phyloP scores from a whole-genome alignment of 2,888 invertebrate genomes.

The Rhagonycha lutea region DNA sequence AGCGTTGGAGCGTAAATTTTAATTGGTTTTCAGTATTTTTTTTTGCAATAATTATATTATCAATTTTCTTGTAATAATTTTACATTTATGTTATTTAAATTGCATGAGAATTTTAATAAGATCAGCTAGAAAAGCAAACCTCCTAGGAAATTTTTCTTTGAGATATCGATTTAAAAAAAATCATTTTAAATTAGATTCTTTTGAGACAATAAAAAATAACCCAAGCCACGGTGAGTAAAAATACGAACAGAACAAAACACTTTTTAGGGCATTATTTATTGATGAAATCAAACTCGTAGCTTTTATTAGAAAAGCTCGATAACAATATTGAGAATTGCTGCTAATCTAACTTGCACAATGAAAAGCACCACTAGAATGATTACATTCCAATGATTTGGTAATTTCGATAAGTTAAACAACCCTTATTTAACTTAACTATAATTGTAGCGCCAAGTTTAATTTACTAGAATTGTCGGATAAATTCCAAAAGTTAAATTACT shows the following conservation, averaged over 20 bases:
- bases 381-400: conserved; percentile 4
- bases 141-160: not conserved
- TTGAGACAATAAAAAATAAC: not conserved
- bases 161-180: not conserved
- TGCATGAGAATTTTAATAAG: not conserved
- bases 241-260: not conserved
- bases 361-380: conserved; percentile 4
- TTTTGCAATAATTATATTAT: not conserved
- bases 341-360: conserved; percentile 2
- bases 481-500: not conserved
- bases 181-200: not conserved
- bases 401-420: not conserved
- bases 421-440: not conserved
- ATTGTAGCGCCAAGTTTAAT: not conserved
- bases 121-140: not conserved
- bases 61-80: not conserved
- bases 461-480: not conserved
- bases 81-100: not conserved
- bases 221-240: not conserved
- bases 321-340: conserved; percentile 1
- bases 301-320: not conserved
- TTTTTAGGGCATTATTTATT: not conserved
- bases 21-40: not conserved
- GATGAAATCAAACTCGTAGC: not conserved
- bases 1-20: not conserved